Percentiles rank a stretch among this genome's conserved stretches.
phyloP scores from a whole-genome alignment of 2,113 vertebrate species.

The Sylvilagus bachmani region DNA sequence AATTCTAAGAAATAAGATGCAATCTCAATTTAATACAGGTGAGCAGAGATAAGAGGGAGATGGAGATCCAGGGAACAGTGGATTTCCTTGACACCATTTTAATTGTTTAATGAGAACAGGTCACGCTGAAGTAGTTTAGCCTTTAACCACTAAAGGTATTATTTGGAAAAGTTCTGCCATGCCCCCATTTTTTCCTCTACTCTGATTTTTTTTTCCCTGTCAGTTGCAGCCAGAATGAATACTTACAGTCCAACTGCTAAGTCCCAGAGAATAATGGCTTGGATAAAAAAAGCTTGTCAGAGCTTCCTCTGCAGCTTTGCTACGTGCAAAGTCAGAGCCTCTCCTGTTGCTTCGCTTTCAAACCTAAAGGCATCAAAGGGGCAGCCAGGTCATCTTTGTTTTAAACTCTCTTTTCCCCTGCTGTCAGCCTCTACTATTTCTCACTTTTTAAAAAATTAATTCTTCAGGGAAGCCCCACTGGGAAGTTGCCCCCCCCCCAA shows the following conservation, averaged over 20 bases:
- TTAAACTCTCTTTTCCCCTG: conserved; percentile 66
- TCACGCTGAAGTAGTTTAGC: conserved; percentile 67
- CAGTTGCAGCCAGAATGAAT: conserved; percentile 50
- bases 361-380: conserved; percentile 69
- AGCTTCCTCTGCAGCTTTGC: conserved; percentile 50
- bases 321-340: conserved; percentile 52
- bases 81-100: conserved; percentile 69
- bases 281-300: conserved; percentile 65
- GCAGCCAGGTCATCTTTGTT: conserved; percentile 68
- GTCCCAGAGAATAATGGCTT: conserved; percentile 65
- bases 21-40: conserved; percentile 66
- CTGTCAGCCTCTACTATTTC: conserved; percentile 54
- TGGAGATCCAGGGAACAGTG: conserved; percentile 49
- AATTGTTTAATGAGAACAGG: conserved; percentile 62
- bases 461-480: conserved; percentile 53
- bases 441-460: conserved; percentile 66
- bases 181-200: neutral
- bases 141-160: conserved; percentile 58
- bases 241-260: conserved; percentile 37
- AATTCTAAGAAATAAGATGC: conserved; percentile 58
- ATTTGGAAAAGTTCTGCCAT: conserved; percentile 52
- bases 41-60: conserved; percentile 34
- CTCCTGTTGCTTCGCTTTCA: conserved; percentile 65
- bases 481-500: conserved; percentile 56
- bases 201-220: neutral